phyloP scores from a whole-genome alignment of 2,113 vertebrate genomes.

The Benitochromis conjunctus region DNA sequence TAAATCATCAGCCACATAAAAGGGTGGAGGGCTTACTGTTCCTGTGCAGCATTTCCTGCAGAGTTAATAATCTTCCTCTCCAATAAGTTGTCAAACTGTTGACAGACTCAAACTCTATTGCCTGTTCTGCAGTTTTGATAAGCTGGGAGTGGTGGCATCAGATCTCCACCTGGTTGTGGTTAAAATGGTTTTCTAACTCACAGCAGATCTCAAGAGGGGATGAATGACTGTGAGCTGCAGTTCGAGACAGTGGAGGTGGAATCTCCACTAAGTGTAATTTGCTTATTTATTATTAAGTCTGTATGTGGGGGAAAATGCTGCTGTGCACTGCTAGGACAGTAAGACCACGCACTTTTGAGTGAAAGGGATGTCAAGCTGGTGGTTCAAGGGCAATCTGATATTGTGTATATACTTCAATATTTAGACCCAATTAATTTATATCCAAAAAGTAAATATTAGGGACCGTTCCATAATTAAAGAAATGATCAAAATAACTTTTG shows the following conservation, averaged over 20 bases:
- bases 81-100: background rate
- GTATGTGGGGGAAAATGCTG: background rate
- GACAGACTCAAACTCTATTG: background rate
- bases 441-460: background rate
- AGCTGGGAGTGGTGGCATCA: background rate
- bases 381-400: background rate
- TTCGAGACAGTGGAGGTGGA: background rate
- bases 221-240: background rate
- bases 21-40: background rate
- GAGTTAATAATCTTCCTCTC: background rate
- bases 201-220: background rate
- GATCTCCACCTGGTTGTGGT: background rate
- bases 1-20: background rate
- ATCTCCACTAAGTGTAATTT: accelerated
- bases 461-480: background rate
- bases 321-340: background rate
- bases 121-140: background rate
- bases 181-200: background rate
- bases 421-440: background rate
- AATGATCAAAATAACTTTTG: background rate
- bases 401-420: background rate
- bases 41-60: background rate
- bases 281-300: background rate
- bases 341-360: background rate
- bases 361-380: background rate